These are phyloP conservation scores for Sebastolobus alascanus DNA, from an alignment of 2,797 vertebrate species.

Conservation along the genomic window DNA sequence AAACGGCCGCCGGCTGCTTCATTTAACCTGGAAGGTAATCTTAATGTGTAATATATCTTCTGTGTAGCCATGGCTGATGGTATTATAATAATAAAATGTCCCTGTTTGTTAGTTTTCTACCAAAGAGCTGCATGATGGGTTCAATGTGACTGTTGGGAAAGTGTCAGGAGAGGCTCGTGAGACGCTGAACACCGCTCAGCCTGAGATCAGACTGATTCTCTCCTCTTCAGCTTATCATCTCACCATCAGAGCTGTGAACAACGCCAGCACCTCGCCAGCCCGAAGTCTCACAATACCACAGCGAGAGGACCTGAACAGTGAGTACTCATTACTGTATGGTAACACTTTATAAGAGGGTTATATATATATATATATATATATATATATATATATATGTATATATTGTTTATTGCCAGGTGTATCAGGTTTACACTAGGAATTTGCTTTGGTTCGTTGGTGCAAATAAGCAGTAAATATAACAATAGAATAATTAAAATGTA, in stretches of 20 bases:
- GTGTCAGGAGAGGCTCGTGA: slow-evolving; percentile 66
- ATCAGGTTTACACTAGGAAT: too few relatives aligned
- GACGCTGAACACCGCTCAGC: neutral
- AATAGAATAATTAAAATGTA: too few relatives aligned
- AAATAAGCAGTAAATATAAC: too few relatives aligned
- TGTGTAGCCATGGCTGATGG: neutral
- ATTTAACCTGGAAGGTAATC: slow-evolving; percentile 86
- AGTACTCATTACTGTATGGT: neutral
- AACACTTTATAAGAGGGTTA: too few relatives aligned
- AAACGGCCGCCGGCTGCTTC: slow-evolving; percentile 76
- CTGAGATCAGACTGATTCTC: slow-evolving; percentile 71
- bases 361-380: too few relatives aligned
- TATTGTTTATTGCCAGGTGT: too few relatives aligned
- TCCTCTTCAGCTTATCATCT: slow-evolving; percentile 79
- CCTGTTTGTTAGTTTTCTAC: slow-evolving; percentile 72
- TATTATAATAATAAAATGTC: neutral
- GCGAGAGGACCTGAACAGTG: slow-evolving; percentile 16
- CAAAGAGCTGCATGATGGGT: slow-evolving; percentile 65
- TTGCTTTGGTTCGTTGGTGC: too few relatives aligned
- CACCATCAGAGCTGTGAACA: slow-evolving; percentile 74
- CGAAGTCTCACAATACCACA: slow-evolving; percentile 25
- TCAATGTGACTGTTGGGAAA: slow-evolving; percentile 79
- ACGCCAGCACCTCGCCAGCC: slow-evolving; percentile 73
- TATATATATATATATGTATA: too few relatives aligned
- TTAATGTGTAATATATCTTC: neutral